These are phyloP conservation scores for Hyles lineata DNA, from an alignment of 2,888 invertebrate species.

Conservation along the genomic window DNA sequence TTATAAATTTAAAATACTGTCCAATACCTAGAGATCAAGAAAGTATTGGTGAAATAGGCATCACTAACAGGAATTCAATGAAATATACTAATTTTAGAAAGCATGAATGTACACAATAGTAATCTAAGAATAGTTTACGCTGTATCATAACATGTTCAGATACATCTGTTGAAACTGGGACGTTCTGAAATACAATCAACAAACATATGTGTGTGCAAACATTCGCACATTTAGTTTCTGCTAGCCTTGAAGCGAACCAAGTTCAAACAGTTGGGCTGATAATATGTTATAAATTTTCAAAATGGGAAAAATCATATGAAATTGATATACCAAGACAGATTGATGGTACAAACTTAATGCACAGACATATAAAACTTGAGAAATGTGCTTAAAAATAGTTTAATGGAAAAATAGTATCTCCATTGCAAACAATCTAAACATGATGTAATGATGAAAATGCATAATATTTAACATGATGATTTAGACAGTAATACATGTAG, in stretches of 20 bases:
- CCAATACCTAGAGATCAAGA: neutral
- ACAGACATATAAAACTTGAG: too few species aligned
- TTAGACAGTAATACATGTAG: constrained; percentile 7
- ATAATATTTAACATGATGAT: constrained; percentile 13
- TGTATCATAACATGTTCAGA: neutral
- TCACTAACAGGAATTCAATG: too few species aligned
- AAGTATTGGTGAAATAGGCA: too few species aligned
- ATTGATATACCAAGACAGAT: neutral
- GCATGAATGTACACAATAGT: neutral
- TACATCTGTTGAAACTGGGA: constrained; percentile 7
- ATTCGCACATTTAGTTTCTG: neutral
- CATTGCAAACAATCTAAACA: constrained; percentile 17
- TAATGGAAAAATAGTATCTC: too few species aligned
- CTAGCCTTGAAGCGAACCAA: neutral
- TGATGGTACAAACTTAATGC: too few species aligned
- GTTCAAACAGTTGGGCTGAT: neutral
- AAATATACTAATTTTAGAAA: neutral
- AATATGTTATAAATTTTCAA: neutral
- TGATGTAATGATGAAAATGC: neutral
- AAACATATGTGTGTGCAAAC: neutral
- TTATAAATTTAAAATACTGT: neutral
- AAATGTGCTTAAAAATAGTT: too few species aligned
- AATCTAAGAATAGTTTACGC: constrained; percentile 17
- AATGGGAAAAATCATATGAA: neutral
- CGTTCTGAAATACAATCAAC: neutral